Percentiles rank a stretch among this genome's conserved stretches.
Evolutionary conservation across 92 coral and sea anemone species (phyloP).

Genomic region (Phenganax stokvisi): DNA sequence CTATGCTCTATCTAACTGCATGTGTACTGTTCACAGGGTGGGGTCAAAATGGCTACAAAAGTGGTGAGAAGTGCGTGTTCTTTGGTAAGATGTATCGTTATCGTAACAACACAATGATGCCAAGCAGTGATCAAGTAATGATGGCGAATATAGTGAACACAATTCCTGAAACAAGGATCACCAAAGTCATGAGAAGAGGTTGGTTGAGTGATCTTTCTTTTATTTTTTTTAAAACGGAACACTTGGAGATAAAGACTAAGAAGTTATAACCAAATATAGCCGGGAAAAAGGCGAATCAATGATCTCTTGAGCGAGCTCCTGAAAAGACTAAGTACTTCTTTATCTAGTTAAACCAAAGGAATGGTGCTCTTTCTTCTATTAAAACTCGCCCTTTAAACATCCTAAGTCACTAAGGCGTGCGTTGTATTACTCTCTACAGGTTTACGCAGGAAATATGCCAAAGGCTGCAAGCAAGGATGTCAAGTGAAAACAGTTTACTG

Average conservation of each 20-base stretch:
- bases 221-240: no score
- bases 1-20: not conserved
- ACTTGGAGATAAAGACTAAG: no score
- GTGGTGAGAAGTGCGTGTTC: not conserved
- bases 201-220: not conserved
- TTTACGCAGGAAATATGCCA: slow-evolving; percentile 26
- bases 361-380: no score
- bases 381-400: no score
- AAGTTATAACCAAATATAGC: no score
- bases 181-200: slow-evolving; percentile 33
- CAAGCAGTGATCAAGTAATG: not conserved
- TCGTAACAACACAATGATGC: slow-evolving; percentile 2
- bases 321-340: no score
- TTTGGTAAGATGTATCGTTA: slow-evolving; percentile 24
- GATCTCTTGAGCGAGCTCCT: no score
- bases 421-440: not conserved
- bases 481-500: slow-evolving; percentile 15
- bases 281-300: no score
- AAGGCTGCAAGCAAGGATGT: slow-evolving; percentile 28
- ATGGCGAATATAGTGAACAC: slow-evolving; percentile 13
- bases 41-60: not conserved
- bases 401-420: not conserved
- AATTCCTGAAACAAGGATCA: not conserved
- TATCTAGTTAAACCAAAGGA: no score
- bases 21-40: not conserved